These are phyloP conservation scores for Lemur catta DNA, from an alignment of 2,797 vertebrate genomes.

Conservation along the genomic window DNA sequence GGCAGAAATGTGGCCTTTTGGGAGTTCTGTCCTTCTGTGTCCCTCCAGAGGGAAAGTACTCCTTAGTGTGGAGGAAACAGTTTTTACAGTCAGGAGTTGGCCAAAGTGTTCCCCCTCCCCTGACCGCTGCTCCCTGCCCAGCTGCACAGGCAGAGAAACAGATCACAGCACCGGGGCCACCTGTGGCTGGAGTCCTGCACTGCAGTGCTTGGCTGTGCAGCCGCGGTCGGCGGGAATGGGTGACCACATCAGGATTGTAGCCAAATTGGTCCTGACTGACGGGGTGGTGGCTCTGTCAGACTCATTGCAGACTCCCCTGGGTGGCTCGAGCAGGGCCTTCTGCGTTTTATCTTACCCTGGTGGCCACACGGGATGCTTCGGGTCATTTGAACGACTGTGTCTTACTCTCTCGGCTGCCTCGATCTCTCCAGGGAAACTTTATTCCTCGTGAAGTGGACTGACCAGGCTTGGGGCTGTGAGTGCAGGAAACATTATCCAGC, in stretches of 20 bases:
- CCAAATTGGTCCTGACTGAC: neutral
- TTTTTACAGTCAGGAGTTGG: neutral
- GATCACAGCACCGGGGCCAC: neutral
- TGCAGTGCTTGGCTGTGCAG: neutral
- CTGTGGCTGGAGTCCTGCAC: neutral
- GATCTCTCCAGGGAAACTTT: neutral
- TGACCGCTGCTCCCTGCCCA: neutral
- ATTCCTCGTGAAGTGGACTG: neutral
- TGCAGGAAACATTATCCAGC: neutral
- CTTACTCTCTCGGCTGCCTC: neutral
- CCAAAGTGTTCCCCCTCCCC: neutral
- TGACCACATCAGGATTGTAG: neutral
- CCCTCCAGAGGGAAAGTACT: neutral
- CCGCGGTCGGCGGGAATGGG: neutral
- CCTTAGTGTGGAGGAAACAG: neutral
- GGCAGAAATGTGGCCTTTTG: neutral
- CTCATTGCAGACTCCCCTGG: neutral
- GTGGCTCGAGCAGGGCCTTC: neutral
- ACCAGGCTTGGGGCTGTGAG: neutral
- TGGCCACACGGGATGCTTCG: fast-evolving
- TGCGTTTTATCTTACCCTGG: neutral
- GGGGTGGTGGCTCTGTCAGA: neutral
- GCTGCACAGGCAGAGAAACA: neutral
- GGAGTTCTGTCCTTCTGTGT: neutral
- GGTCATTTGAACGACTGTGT: neutral